A percentile compares a stretch with the other conserved stretches of the same genome.
These are phyloP conservation scores for Tetramorium alpestre DNA, from an alignment of 1,140 invertebrate genomes.

Conservation along the genomic window DNA sequence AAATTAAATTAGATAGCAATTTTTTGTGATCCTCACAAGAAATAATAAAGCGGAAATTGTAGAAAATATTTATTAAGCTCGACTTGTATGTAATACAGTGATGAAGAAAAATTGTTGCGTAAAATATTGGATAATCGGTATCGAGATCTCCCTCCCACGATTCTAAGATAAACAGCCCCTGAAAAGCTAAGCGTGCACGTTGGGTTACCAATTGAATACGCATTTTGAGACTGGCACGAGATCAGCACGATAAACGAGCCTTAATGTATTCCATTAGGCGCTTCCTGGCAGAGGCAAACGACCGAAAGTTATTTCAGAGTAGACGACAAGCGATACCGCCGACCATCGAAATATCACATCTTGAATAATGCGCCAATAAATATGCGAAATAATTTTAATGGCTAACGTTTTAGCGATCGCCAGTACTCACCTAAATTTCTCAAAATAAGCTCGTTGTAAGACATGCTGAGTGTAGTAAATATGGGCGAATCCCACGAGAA, in stretches of 20 bases:
- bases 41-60: not conserved
- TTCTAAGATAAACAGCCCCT: conserved; percentile 33
- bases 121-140: conserved; percentile 9
- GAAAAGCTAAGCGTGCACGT: conserved; percentile 26
- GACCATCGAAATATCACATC: conserved; percentile 16
- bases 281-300: conserved; percentile 75
- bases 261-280: conserved; percentile 76
- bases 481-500: conserved; percentile 93
- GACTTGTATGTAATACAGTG: not conserved
- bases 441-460: conserved; percentile 92
- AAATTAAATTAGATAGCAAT: not conserved
- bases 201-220: conserved; percentile 49
- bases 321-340: conserved; percentile 38
- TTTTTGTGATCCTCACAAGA: not conserved
- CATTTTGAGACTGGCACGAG: conserved; percentile 62
- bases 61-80: not conserved
- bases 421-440: conserved; percentile 88
- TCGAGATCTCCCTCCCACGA: not conserved
- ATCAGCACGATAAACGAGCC: conserved; percentile 68
- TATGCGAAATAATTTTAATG: not conserved
- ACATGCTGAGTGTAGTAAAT: conserved; percentile 93
- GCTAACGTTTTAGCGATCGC: not conserved
- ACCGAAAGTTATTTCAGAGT: conserved; percentile 59
- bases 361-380: conserved; percentile 2
- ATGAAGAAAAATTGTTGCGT: not conserved